Percentiles rank a stretch among this genome's conserved stretches.
phyloP scores from a whole-genome alignment of 92 coral and sea anemone genomes.

The Anthopleura xanthogrammica region DNA sequence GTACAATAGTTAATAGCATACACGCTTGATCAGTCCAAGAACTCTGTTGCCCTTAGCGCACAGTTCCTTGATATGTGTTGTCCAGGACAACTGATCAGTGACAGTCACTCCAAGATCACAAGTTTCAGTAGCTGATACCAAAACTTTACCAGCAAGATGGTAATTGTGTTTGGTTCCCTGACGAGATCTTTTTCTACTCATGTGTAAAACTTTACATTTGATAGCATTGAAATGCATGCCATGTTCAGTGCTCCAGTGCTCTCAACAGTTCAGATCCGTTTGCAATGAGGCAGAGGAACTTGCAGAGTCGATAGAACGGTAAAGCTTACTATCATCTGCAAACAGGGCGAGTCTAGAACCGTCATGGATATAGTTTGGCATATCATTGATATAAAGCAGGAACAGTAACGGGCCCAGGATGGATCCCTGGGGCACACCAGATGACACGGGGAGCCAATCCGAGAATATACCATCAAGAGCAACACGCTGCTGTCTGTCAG shows the following conservation, averaged over 20 bases:
- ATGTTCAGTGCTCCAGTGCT: constrained; percentile 23
- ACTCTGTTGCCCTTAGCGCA: constrained; percentile 9
- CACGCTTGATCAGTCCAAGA: constrained; percentile 27
- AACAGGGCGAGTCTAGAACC: too few species aligned
- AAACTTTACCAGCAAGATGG: constrained; percentile 16
- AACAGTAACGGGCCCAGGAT: too few species aligned
- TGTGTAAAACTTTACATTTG: constrained; percentile 24
- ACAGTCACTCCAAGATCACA: constrained; percentile 35
- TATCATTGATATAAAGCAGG: too few species aligned
- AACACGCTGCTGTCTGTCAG: too few species aligned
- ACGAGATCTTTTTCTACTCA: background rate
- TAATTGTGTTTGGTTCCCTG: background rate
- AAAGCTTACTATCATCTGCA: too few species aligned
- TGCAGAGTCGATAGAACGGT: too few species aligned
- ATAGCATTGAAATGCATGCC: constrained; percentile 14
- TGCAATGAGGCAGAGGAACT: constrained; percentile 3
- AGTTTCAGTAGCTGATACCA: constrained; percentile 14
- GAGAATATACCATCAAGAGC: too few species aligned
- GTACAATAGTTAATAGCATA: constrained; percentile 6
- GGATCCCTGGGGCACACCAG: too few species aligned
- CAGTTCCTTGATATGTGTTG: constrained; percentile 8
- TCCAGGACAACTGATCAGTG: constrained; percentile 25
- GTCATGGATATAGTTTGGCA: too few species aligned
- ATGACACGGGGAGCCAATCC: too few species aligned
- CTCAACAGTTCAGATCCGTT: constrained; percentile 18